phyloP scores from a whole-genome alignment of 1,140 invertebrate species.

The Drosophila parabipectinata region DNA sequence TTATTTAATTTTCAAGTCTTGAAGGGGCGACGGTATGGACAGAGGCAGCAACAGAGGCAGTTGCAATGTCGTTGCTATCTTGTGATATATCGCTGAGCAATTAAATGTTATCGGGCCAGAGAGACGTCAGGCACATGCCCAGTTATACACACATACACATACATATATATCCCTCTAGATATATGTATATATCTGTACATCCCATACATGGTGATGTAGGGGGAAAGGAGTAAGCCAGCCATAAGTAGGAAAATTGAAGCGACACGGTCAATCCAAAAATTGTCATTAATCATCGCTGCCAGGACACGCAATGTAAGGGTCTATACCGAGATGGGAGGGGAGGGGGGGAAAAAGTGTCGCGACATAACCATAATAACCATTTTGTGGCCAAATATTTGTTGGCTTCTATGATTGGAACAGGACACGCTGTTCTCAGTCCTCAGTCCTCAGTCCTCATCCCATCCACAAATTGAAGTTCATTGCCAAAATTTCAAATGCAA shows the following conservation, averaged over 20 bases:
- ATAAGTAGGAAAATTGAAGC: constrained; percentile 43
- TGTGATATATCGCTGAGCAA: constrained; percentile 77
- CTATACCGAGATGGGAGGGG: neutral
- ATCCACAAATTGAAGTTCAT: constrained; percentile 41
- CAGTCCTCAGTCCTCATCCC: neutral
- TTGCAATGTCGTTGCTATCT: constrained; percentile 49
- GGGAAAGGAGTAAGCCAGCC: constrained; percentile 7
- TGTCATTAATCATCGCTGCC: constrained; percentile 75
- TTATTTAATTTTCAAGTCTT: constrained; percentile 66
- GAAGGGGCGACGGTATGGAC: constrained; percentile 6
- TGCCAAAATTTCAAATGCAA: constrained; percentile 28
- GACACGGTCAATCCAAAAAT: constrained; percentile 61
- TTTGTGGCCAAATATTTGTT: constrained; percentile 77
- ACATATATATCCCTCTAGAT: neutral
- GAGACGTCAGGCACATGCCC: constrained; percentile 48
- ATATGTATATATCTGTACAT: neutral
- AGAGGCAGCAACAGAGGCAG: neutral
- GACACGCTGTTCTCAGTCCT: constrained; percentile 25
- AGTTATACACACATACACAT: neutral
- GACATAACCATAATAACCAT: constrained; percentile 72
- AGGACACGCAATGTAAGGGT: constrained; percentile 43
- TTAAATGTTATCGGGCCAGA: constrained; percentile 74
- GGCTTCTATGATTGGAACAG: constrained; percentile 45
- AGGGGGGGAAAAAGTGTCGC: neutral
- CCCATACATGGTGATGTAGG: neutral